Conservation (phyloP, 2,888 invertebrate genomes). For the Drosophila neonasuta region DNA sequence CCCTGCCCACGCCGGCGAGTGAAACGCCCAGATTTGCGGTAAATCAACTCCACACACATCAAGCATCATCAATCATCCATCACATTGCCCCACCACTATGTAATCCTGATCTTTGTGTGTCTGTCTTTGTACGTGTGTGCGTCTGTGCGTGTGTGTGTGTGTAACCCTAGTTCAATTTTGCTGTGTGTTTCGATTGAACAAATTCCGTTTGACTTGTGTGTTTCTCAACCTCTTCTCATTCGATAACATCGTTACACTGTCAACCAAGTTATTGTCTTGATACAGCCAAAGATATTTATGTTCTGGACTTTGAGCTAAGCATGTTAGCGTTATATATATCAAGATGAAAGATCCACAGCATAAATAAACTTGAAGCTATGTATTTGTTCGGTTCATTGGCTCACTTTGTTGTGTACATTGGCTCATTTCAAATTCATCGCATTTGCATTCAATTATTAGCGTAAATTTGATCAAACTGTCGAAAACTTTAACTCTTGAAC, state of each 20-base stretch:
- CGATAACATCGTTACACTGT: constrained; percentile 2
- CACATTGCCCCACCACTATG: neutral
- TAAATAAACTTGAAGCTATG: constrained; percentile 5
- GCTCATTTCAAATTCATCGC: constrained; percentile 42
- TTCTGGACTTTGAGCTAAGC: constrained; percentile 1
- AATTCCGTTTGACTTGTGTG: neutral
- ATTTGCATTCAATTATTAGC: constrained; percentile 44
- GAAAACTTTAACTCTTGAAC: constrained; percentile 36
- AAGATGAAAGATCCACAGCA: neutral
- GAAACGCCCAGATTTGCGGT: constrained; percentile 83
- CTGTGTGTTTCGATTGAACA: constrained; percentile 3
- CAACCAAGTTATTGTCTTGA: constrained; percentile 1
- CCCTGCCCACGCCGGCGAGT: constrained; percentile 83
- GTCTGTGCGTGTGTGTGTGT: neutral
- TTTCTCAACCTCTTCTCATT: constrained; percentile 4
- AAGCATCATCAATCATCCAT: constrained; percentile 22
- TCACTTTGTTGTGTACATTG: constrained; percentile 47
- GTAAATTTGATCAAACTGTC: constrained; percentile 31
- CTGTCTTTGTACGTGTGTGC: constrained; percentile 1
- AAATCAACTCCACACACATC: constrained; percentile 74
- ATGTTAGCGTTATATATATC: neutral
- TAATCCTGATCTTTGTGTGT: neutral
- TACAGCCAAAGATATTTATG: neutral
- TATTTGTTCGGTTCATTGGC: constrained; percentile 21
- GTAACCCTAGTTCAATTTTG: constrained; percentile 16